Evolutionary conservation across 2,888 invertebrate genomes (phyloP), one percentile per base, ranked within the genome.

Genomic region (Falcaria lacertinaria): DNA sequence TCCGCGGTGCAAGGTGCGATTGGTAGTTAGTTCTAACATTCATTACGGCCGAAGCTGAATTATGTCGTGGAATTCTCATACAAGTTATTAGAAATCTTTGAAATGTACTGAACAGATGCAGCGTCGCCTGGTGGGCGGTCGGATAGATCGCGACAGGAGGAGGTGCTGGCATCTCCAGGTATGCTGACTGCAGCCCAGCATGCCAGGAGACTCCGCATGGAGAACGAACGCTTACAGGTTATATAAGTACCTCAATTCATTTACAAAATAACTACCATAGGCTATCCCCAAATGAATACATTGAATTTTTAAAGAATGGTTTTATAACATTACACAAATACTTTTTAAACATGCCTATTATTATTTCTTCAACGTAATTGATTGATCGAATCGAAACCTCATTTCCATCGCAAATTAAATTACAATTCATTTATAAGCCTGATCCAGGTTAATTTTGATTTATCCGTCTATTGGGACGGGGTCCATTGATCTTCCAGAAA

Each of bases 211-310:
- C 87, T 95, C 46, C 90, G 94, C 43, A 83, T 92, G 56, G 95
- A 96, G 70, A 96, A 96, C 76, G 96, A 96, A 74, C 91, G 94
- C 45, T 89, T 96, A 48, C 88, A 80, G 86, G 89, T 86, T 72
- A 33, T 41, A n/a, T n/a, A n/a, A n/a, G n/a, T n/a, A n/a, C n/a
- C n/a, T n/a, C n/a, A n/a, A n/a, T n/a, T n/a, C n/a, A n/a, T n/a
- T n/a, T n/a, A n/a, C n/a, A n/a, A n/a, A n/a, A n/a, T n/a, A n/a
- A n/a, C n/a, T n/a, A n/a, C n/a, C n/a, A n/a, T n/a, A n/a, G n/a
- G n/a, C n/a, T n/a, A n/a, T n/a, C n/a, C n/a, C n/a, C n/a, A n/a
- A n/a, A n/a, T n/a, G n/a, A n/a, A n/a, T n/a, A n/a, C n/a, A n/a
- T n/a, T n/a, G n/a, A n/a, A n/a, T n/a, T n/a, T n/a, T n/a, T n/a